Evolutionary conservation across 2,113 vertebrate species (phyloP), one percentile per base, ranked within the genome.

Genomic region (Nycticorax nycticorax): DNA sequence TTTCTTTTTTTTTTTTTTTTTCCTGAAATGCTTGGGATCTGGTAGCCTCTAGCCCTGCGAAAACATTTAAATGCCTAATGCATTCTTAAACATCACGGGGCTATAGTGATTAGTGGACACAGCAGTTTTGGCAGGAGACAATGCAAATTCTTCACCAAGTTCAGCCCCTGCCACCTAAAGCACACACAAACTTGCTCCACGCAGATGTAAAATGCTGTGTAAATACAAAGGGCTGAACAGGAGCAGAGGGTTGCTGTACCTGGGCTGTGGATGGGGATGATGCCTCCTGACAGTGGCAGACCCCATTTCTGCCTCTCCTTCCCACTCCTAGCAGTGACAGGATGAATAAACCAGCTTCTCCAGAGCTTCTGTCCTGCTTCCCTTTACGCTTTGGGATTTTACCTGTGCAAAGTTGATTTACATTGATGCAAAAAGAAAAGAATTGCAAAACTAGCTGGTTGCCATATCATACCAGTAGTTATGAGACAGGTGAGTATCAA

Each of bases 41-140:
- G 35, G 35, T 77, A 89, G 24, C 30, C 64, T 57, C 22, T 15
- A 72, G 26, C 62, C 16, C 24, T 59, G 33, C 8, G 73, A 76
- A 88, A 57, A 5, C 24, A 24, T 37, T 83, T 88, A 5, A 68
- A 43, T 37, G n/a, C 35, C 11, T 43, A 76, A 66, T 39, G 27
- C 10, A 21, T 41, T 92, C 92, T 64, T 86, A 74, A 60, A n/a
- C 17, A 12, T 11, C 21, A 4, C 2, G 0, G 64, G 20, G 19
- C 47, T 62, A 8, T 28, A 37, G 37, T 0, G 1, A 81, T 55
- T 68, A 86, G 23, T 0, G 1, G 60, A 47, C 2, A 1, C 26
- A 30, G 16, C 22, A 64, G 78, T 27, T 92, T 60, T 79, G 60
- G 6, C 52, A 68, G 82, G 22, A 74, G 9, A 43, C 14, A 11